Evolutionary conservation across 2,113 vertebrate genomes (phyloP), one percentile per base, ranked within the genome.

Genomic region (Reinhardtius hippoglossoides): DNA sequence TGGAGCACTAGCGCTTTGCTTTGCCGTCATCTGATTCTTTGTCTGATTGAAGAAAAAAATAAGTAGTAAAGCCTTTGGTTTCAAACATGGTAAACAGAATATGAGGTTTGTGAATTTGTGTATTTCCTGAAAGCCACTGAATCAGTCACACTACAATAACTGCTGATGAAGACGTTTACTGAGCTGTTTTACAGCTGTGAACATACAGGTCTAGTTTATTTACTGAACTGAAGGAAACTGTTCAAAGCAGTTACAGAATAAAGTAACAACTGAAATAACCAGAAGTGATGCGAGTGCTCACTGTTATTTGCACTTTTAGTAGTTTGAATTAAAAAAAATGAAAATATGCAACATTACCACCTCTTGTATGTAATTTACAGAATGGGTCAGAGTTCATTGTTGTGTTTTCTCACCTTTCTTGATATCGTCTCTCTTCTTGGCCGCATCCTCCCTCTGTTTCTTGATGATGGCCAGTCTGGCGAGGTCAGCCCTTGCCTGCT

Each of bases 391-490:
- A 35, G 16, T 60, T 40, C 4, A 26, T 16, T 0, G 7, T 14
- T 8, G 18, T 3, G 2, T 59, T 13, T 12, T n/a, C 91, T 86
- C 69, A 95, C 95, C 94, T 94, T 95, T 95, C 85, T 82, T 93
- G 66, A 92, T 83, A 18, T 92, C 92, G 0, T 95, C 95, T 54
- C 95, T 91, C 86, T 95, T 95, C 76, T 71, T 92, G 18, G 94
- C 94, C 8, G 95, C 94, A 0, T 95, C 95, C 82, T 95, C 95
- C 42, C 95, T 91, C 89, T 95, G 94, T 82, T 95, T 95, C 71
- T 95, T 95, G 80, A 95, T 95, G 71, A 95, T 95, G 56, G 95
- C 95, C 67, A 95, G 89, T 57, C 95, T 87, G 74, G 95, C 95
- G 14, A 95, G 89, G 80, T 95, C 95, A 0, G 95, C 93, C 26